phyloP scores from a whole-genome alignment of 2,113 vertebrate genomes.

The Sander lucioperca region DNA sequence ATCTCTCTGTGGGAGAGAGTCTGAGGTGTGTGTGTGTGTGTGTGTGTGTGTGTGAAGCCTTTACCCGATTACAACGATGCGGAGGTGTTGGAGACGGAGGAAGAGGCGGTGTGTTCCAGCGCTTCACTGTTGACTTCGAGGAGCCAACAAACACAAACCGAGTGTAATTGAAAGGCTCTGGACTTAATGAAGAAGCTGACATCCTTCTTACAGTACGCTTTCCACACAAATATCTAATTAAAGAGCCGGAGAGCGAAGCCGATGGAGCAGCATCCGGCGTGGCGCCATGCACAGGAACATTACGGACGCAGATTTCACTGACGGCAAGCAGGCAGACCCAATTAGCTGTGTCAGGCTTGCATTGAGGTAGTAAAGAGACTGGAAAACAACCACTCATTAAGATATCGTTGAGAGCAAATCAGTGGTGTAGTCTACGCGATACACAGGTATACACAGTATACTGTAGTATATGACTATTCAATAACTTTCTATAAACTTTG shows the following conservation, averaged over 20 bases:
- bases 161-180: too few relatives aligned
- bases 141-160: too few relatives aligned
- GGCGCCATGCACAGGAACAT: neutral
- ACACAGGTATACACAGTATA: too few relatives aligned
- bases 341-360: slow-evolving; percentile 7
- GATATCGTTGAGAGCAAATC: too few relatives aligned
- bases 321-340: neutral
- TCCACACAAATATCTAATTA: neutral
- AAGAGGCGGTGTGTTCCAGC: neutral
- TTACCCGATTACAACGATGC: too few relatives aligned
- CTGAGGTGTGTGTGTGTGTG: too few relatives aligned
- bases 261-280: neutral
- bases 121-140: neutral
- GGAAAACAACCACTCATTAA: neutral
- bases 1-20: too few relatives aligned
- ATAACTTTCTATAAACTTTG: too few relatives aligned
- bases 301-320: neutral
- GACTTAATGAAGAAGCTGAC: neutral
- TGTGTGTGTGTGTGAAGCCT: too few relatives aligned
- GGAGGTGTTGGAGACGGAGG: too few relatives aligned
- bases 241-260: neutral
- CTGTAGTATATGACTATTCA: too few relatives aligned
- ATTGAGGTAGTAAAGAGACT: neutral
- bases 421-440: too few relatives aligned
- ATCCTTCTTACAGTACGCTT: neutral